Percentiles rank a stretch among this genome's conserved stretches.
phyloP scores from a whole-genome alignment of 1,140 invertebrate species.

The Pseudomyrmex pallidus region DNA sequence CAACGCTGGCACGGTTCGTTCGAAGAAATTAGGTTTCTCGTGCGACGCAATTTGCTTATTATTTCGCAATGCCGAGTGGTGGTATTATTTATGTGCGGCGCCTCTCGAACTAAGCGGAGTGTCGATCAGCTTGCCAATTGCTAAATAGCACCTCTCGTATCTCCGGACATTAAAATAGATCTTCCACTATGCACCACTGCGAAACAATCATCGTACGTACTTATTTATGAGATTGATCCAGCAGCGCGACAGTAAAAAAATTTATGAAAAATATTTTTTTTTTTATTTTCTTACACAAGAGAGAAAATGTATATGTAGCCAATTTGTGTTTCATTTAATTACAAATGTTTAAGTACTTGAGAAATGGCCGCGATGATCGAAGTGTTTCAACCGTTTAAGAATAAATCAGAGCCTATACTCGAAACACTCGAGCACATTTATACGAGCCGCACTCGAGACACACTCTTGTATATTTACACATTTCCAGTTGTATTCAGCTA shows the following conservation, averaged over 20 bases:
- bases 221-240: conserved; percentile 9
- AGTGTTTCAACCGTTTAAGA: conserved; percentile 10
- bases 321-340: conserved; percentile 45
- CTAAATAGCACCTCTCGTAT: conserved; percentile 69
- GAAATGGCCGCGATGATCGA: background rate
- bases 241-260: conserved; percentile 1
- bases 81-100: conserved; percentile 70
- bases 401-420: background rate
- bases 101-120: conserved; percentile 65
- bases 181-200: conserved; percentile 51
- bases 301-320: too few species aligned
- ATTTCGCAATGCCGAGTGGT: conserved; percentile 62
- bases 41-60: conserved; percentile 62
- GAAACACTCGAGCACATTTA: too few species aligned
- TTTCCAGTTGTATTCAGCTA: conserved; percentile 31
- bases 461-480: conserved; percentile 61
- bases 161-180: conserved; percentile 58
- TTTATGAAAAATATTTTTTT: conserved; percentile 21
- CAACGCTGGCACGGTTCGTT: background rate
- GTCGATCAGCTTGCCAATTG: conserved; percentile 67
- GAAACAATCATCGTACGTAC: conserved; percentile 22
- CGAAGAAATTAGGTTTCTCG: conserved; percentile 54
- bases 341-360: conserved; percentile 30
- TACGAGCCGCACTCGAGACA: conserved; percentile 26
- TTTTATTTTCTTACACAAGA: background rate